Conservation (phyloP, 2,888 invertebrate species). For the Argyresthia albistria region DNA sequence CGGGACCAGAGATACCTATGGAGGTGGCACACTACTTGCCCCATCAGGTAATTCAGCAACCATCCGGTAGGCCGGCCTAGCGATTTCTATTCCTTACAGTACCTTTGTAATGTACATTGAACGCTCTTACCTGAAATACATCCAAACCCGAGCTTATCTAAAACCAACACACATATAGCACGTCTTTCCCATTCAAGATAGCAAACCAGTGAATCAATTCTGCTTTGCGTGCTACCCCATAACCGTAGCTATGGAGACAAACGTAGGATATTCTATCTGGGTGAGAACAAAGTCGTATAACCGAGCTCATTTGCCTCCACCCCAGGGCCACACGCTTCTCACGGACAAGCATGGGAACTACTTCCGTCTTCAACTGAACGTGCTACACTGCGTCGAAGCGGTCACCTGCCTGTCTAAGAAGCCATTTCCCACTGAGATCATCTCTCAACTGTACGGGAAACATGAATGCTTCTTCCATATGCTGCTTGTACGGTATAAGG, state of each 20-base stretch:
- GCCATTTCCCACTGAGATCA: constrained; percentile 68
- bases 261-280: too few relatives aligned
- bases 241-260: too few relatives aligned
- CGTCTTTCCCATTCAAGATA: too few relatives aligned
- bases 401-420: constrained; percentile 74
- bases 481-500: constrained; percentile 72
- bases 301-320: not conserved
- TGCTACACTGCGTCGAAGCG: constrained; percentile 66
- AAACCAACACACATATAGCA: too few relatives aligned
- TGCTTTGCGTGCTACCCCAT: too few relatives aligned
- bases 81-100: too few relatives aligned
- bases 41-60: constrained; percentile 32
- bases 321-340: constrained; percentile 69
- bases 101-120: not conserved
- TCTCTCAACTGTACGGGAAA: constrained; percentile 78
- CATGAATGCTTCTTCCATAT: constrained; percentile 81
- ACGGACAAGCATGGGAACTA: constrained; percentile 73
- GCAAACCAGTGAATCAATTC: too few relatives aligned
- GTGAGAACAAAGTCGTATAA: not conserved
- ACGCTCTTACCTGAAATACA: too few relatives aligned
- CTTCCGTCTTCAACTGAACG: constrained; percentile 74
- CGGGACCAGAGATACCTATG: constrained; percentile 69
- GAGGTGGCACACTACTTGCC: constrained; percentile 54
- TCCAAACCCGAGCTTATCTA: too few relatives aligned
- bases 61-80: too few relatives aligned